Evolutionary conservation across 2,797 vertebrate genomes (phyloP), one percentile per base, ranked within the genome.

Genomic region (Lindbergichthys nudifrons): DNA sequence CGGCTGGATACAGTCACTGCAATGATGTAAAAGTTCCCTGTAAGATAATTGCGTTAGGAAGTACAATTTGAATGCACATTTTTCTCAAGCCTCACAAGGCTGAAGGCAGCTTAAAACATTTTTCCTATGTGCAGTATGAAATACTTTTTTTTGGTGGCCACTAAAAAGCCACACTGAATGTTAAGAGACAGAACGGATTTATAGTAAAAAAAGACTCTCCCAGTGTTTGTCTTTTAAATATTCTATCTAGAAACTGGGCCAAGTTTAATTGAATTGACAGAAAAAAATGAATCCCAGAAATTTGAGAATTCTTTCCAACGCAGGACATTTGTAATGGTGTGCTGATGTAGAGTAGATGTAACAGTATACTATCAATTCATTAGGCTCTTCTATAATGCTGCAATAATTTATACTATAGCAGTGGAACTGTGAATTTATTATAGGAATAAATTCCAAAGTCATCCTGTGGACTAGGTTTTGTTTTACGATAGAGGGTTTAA

Each of bases 31-130:
- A 80, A 79, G 59, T 59, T 63, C 47, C 47, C 75, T 65, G 50
- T 69, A 65, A 80, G 57, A 79, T 82, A 89, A 90, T 86, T 79
- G 72, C 14, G 36, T 81, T 74, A 72, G 61, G 48, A 81, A 63
- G 65, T 47, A 66, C 56, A 46, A 72, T 86, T 88, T 86, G 85
- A 66, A 86, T 87, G 71, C 72, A 79, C 58, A 80, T 87, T 75
- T 36, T 71, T 62, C 58, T 62, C 57, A 71, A 72, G 19, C 45
- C 70, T 86, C 63, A 54, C 42, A 61, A 75, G 82, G 83, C 86
- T 89, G 42, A 65, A 76, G 81, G 74, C 70, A 85, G 63, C 47
- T 73, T 76, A 65, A 75, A 89, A 66, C 52, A 63, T 52, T 70
- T 82, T 62, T 45, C 30, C 67, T 64, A 59, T 74, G 73, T 85